Base-by-base conservation (phyloP, 92 coral and sea anemone genomes). In the Palythoa heliodiscus region DNA sequence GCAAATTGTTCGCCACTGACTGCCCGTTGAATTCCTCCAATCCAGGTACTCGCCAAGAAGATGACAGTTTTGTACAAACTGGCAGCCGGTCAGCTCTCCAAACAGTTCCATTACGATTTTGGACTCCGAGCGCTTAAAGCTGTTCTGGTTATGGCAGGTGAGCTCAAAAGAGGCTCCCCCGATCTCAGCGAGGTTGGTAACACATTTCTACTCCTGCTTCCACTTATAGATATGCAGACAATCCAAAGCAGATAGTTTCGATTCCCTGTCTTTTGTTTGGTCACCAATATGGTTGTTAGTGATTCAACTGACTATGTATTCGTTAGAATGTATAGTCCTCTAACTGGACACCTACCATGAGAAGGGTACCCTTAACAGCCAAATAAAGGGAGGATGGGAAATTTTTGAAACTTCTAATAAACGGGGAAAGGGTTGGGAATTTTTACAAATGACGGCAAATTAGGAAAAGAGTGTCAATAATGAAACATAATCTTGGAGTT, bases 121-220 rank as follows among this genome's bases (percentile, higher is more conserved):
- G 99, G 99, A 39, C 95, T 96, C 50, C 99, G 99, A 77, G 99
- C 99, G 40, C 90, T 96, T 54, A 96, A 96, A 74, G 98, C 99
- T 19, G 99, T 96, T 39, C 88, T 96, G 82, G 99, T 96, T 52
- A 96, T 96, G 99, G 99, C 99, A n/a, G 99, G 99, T 11, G 99
- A 96, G 71, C 89, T 96, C 43, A 96, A 96, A 89, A 89, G 99
- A 90, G 99, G 99, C 52, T 96, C 99, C 5, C 99, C 99, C 67
- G 99, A 96, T 81, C 91, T 96, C 64, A 95, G 87, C 60, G 99
- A 96, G 99, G 99, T 94, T 35, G 20, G 47, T 29, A 66, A 29
- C 35, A 5, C 25, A 15, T 54, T 22, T 58, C 19, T 58, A 14
- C 19, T 58, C 3, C 20, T 58, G 19, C 19, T 4, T 57, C 64